phyloP scores from a whole-genome alignment of 2,113 vertebrate genomes.

The Cromileptes altivelis region DNA sequence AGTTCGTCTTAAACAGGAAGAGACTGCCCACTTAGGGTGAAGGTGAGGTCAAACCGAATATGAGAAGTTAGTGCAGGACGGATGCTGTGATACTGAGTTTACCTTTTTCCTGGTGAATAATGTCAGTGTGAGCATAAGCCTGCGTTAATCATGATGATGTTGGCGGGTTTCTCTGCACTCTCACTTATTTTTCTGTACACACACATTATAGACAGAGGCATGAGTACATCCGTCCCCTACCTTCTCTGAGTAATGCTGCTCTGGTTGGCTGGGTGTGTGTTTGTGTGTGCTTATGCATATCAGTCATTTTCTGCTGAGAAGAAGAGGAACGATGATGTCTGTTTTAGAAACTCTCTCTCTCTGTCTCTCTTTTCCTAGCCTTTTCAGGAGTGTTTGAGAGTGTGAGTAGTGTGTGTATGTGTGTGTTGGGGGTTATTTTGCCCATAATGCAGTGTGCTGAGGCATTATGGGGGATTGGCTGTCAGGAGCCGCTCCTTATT shows the following conservation, averaged over 20 bases:
- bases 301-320: constrained; percentile 53
- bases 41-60: not conserved
- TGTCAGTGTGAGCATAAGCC: not conserved
- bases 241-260: constrained; percentile 31
- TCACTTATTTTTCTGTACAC: not conserved
- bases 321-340: constrained; percentile 46
- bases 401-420: constrained; percentile 21
- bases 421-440: constrained; percentile 63
- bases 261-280: constrained; percentile 40
- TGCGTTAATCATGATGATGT: constrained; percentile 27
- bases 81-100: constrained; percentile 4
- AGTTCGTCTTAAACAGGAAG: not conserved
- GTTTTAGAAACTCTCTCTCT: constrained; percentile 56
- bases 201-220: constrained; percentile 18
- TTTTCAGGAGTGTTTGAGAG: constrained; percentile 74
- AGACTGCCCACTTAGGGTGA: not conserved
- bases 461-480: constrained; percentile 79
- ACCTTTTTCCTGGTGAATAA: constrained; percentile 2
- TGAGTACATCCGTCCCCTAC: constrained; percentile 17
- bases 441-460: constrained; percentile 75
- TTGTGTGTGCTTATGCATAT: constrained; percentile 56
- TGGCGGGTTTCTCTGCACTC: constrained; percentile 30
- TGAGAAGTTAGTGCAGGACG: not conserved
- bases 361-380: constrained; percentile 59
- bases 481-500: constrained; percentile 79